A percentile compares a stretch with the other conserved stretches of the same genome.
Conservation (phyloP, 1,140 invertebrate species). For the Agraylea sexmaculata region DNA sequence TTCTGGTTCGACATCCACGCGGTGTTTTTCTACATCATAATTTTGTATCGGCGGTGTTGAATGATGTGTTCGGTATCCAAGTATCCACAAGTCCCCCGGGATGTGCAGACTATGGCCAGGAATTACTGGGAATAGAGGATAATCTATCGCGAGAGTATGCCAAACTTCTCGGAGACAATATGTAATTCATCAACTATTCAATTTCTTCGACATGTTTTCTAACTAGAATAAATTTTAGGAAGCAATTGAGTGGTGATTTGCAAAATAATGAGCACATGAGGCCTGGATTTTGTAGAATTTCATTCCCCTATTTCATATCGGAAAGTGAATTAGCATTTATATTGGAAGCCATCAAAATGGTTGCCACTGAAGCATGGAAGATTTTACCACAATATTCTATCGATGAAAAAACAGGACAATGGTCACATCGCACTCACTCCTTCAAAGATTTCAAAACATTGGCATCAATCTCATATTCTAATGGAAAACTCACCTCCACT, state of each 20-base stretch:
- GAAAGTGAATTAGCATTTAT: conserved; percentile 72
- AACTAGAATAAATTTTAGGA: too few relatives aligned
- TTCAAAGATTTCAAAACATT: conserved; percentile 75
- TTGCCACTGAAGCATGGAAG: conserved; percentile 81
- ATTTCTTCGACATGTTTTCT: too few relatives aligned
- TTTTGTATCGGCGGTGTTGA: conserved; percentile 76
- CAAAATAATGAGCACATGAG: conserved; percentile 64
- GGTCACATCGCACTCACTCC: conserved; percentile 71
- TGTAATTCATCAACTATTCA: conserved; percentile 47
- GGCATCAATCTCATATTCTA: conserved; percentile 61
- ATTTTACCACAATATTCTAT: conserved; percentile 77
- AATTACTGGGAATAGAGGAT: conserved; percentile 72
- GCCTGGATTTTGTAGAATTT: conserved; percentile 78
- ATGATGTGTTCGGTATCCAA: conserved; percentile 88
- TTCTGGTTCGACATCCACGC: conserved; percentile 68
- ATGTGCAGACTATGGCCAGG: conserved; percentile 61
- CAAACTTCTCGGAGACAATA: conserved; percentile 59
- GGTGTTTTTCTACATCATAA: conserved; percentile 83
- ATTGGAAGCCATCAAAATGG: conserved; percentile 73
- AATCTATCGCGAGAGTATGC: conserved; percentile 66
- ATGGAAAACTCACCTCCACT: conserved; percentile 61
- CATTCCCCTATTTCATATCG: conserved; percentile 75
- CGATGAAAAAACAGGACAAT: conserved; percentile 80
- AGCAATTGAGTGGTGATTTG: too few relatives aligned
- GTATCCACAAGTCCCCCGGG: conserved; percentile 65